phyloP scores from a whole-genome alignment of 1,140 invertebrate genomes.

The Rhizoglyphus robini region DNA sequence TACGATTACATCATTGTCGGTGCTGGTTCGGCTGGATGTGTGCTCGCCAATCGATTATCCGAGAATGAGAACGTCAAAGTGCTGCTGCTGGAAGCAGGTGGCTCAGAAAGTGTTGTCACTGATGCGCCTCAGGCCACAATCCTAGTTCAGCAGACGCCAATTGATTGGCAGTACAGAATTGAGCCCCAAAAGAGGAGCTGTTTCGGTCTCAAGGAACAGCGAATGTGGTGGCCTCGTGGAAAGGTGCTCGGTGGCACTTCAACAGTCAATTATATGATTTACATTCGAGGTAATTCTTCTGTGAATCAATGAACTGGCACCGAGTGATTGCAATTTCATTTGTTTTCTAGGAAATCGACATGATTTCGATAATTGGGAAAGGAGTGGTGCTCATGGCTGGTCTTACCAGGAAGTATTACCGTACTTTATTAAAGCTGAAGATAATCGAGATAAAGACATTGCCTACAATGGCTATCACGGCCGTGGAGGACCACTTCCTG shows the following conservation, averaged over 20 bases:
- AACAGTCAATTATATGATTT: slow-evolving; percentile 92
- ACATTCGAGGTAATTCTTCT: slow-evolving; percentile 75
- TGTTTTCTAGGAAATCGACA: slow-evolving; percentile 77
- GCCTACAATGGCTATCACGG: slow-evolving; percentile 23
- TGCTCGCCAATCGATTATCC: slow-evolving; percentile 29
- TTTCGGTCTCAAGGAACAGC: slow-evolving; percentile 24
- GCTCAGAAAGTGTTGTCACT: slow-evolving; percentile 17
- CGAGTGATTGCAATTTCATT: no score
- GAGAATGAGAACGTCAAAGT: slow-evolving; percentile 26
- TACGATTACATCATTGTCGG: slow-evolving; percentile 38
- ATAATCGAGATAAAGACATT: slow-evolving; percentile 56
- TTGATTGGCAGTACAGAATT: slow-evolving; percentile 57
- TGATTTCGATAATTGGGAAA: slow-evolving; percentile 88
- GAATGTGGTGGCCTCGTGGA: slow-evolving; percentile 76
- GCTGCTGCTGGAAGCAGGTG: slow-evolving; percentile 31
- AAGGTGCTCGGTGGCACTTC: slow-evolving; percentile 61
- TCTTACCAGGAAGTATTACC: slow-evolving; percentile 65
- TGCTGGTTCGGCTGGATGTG: slow-evolving; percentile 28
- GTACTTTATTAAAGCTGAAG: slow-evolving; percentile 79
- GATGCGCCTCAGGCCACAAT: slow-evolving; percentile 41
- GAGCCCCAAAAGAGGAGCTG: slow-evolving; percentile 32
- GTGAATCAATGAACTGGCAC: no score
- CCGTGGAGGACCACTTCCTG: slow-evolving; percentile 28
- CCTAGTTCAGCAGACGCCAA: slow-evolving; percentile 64
- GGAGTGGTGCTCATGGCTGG: slow-evolving; percentile 78